These are phyloP conservation scores for Bradypodion ventrale DNA, from an alignment of 2,797 vertebrate genomes.

Conservation along the genomic window DNA sequence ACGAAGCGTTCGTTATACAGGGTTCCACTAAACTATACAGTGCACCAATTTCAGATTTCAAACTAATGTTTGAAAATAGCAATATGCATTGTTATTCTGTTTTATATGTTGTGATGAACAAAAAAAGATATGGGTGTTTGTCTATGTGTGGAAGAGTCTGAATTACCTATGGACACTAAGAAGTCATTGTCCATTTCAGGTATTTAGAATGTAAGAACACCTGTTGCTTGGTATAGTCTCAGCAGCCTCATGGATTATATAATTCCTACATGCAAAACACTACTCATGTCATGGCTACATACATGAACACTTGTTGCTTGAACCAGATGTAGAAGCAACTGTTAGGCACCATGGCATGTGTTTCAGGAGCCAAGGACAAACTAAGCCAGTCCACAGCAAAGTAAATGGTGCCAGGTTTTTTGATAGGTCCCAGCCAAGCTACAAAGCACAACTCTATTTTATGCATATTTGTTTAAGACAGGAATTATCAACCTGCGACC, in stretches of 20 bases:
- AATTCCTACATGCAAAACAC: not conserved
- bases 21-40: not conserved
- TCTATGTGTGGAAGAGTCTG: not conserved
- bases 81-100: not conserved
- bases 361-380: not conserved
- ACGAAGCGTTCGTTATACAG: no score
- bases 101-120: not conserved
- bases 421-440: not conserved
- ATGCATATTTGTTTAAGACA: not conserved
- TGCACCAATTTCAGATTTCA: not conserved
- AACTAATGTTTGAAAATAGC: not conserved
- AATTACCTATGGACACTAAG: not conserved
- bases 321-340: not conserved
- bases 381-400: not conserved
- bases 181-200: not conserved
- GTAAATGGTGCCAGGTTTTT: not conserved
- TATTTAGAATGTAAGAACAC: not conserved
- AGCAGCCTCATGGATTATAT: not conserved
- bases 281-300: not conserved
- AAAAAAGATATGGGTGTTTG: not conserved
- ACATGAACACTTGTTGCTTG: not conserved
- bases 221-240: not conserved
- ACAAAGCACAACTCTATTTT: not conserved
- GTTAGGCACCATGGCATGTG: not conserved
- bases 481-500: no score